Conservation (phyloP, 1,140 invertebrate species). For the Ostrea edulis region DNA sequence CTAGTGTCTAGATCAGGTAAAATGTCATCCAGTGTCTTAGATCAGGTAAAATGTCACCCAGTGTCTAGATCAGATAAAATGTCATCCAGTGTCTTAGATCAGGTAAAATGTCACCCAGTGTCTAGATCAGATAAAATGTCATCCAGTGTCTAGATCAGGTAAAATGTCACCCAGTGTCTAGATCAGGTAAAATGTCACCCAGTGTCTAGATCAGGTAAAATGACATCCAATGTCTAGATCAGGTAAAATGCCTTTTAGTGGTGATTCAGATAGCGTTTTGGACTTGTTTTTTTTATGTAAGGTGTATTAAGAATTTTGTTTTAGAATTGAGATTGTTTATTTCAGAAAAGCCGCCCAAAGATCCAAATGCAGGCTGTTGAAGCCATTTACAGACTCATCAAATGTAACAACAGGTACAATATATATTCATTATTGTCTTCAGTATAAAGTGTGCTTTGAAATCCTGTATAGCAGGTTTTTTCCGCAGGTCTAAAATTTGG, state of each 20-base stretch:
- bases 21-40: too few relatives aligned
- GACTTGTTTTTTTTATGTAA: not conserved
- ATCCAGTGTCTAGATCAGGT: too few relatives aligned
- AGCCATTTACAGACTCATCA: constrained; percentile 48
- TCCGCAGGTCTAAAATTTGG: too few relatives aligned
- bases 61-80: constrained; percentile 50
- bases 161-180: constrained; percentile 46
- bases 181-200: constrained; percentile 45
- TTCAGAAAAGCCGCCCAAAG: constrained; percentile 48
- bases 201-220: constrained; percentile 54
- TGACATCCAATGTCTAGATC: constrained; percentile 49
- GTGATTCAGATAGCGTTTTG: not conserved
- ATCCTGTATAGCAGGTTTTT: too few relatives aligned
- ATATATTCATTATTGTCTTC: not conserved
- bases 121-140: constrained; percentile 46
- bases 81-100: too few relatives aligned
- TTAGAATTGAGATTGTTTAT: not conserved
- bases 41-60: too few relatives aligned
- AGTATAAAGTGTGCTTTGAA: too few relatives aligned
- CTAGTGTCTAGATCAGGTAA: constrained; percentile 54
- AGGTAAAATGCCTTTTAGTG: constrained; percentile 11
- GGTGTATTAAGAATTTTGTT: not conserved
- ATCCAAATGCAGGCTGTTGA: constrained; percentile 47
- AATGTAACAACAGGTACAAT: constrained; percentile 45
- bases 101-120: too few relatives aligned